Percentiles rank a stretch among this genome's conserved stretches.
phyloP scores from a whole-genome alignment of 2,113 vertebrate genomes.

The Phainopepla nitens region DNA sequence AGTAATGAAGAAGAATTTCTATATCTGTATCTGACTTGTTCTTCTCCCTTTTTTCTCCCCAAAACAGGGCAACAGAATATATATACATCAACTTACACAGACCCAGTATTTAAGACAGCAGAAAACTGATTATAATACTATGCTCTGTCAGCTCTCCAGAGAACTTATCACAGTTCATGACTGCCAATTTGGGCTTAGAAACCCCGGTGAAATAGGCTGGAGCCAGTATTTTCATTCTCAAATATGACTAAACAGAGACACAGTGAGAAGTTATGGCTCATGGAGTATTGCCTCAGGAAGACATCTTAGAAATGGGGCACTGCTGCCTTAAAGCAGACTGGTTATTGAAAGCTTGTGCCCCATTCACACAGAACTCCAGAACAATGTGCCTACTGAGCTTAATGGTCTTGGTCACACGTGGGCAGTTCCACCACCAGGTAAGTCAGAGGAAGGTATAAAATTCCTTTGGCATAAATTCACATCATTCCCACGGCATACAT shows the following conservation, averaged over 20 bases:
- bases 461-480: neutral
- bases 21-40: neutral
- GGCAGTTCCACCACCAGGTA: neutral
- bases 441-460: neutral
- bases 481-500: neutral
- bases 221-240: neutral
- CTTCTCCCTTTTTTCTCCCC: neutral
- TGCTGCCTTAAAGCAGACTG: neutral
- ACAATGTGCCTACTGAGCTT: neutral
- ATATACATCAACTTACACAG: neutral
- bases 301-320: neutral
- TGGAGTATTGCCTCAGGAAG: neutral
- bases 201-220: neutral
- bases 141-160: neutral
- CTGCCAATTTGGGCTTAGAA: conserved; percentile 5
- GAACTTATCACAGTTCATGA: neutral
- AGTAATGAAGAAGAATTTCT: neutral
- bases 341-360: neutral
- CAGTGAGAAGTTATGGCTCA: neutral
- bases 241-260: neutral
- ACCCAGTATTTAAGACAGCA: neutral
- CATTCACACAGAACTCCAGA: neutral
- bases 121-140: neutral
- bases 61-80: neutral
- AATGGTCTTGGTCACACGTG: neutral